Evolutionary conservation across 2,797 vertebrate species (phyloP).

Genomic region (Oreochromis mossambicus): DNA sequence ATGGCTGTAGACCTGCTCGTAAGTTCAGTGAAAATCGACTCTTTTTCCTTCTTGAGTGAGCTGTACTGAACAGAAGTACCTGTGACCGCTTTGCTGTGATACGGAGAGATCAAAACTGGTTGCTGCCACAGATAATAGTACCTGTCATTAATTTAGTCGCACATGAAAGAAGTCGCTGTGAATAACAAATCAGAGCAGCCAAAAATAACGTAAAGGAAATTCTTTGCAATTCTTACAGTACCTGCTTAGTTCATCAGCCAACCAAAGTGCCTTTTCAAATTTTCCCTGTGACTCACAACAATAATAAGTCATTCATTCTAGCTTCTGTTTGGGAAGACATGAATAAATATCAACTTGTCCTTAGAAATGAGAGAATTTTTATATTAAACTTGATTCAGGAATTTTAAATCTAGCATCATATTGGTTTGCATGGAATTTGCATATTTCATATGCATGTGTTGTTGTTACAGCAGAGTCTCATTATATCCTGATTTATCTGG

Average conservation of each 20-base stretch:
- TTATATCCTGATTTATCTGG: not conserved
- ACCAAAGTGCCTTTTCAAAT: slow-evolving; percentile 8
- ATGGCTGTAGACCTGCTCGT: not conserved
- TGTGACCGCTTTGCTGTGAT: not conserved
- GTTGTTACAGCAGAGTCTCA: not conserved
- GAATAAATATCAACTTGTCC: slow-evolving; percentile 19
- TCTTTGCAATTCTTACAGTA: not conserved
- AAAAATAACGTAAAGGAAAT: not conserved
- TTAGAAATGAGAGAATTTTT: not conserved
- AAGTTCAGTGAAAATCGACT: not conserved
- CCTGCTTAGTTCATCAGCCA: slow-evolving; percentile 15
- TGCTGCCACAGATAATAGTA: not conserved
- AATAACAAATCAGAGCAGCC: not conserved
- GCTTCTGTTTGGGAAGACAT: not conserved
- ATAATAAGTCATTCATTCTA: slow-evolving; percentile 24
- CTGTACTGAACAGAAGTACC: not conserved
- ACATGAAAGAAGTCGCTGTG: not conserved
- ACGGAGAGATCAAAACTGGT: not conserved
- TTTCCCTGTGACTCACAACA: not conserved
- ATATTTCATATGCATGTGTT: slow-evolving; percentile 11
- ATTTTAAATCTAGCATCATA: not conserved
- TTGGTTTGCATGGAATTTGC: not conserved
- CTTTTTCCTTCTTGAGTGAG: not conserved
- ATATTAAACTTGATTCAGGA: not conserved
- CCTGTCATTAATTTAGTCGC: not conserved